These are phyloP conservation scores for Synanthedon tipuliformis DNA, from an alignment of 2,888 invertebrate genomes.

Conservation along the genomic window DNA sequence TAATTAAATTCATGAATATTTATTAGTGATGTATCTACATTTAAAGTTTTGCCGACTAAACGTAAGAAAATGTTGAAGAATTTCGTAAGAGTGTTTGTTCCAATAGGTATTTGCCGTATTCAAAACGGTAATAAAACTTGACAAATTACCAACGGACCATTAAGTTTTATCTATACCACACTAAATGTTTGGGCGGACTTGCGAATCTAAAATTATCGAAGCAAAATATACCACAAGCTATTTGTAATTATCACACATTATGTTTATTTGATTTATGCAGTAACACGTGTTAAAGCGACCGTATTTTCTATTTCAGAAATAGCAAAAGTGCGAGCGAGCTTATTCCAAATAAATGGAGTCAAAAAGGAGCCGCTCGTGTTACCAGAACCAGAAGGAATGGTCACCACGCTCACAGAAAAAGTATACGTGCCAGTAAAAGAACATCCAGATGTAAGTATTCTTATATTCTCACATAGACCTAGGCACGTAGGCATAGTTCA, in stretches of 20 bases:
- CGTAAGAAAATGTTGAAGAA: too few relatives aligned
- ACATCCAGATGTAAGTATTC: conserved; percentile 96
- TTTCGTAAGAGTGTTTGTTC: too few relatives aligned
- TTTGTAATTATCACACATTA: conserved; percentile 10
- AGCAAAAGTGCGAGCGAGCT: conserved; percentile 94
- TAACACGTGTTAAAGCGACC: conserved; percentile 11
- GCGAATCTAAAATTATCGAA: conserved; percentile 28
- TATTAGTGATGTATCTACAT: too few relatives aligned
- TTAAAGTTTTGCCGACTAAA: too few relatives aligned
- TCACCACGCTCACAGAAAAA: conserved; percentile 96
- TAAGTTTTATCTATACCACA: conserved; percentile 36
- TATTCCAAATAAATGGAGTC: conserved; percentile 99
- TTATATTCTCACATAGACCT: conserved; percentile 1
- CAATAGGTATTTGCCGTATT: too few relatives aligned
- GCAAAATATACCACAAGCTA: conserved; percentile 34
- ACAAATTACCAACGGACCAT: conserved; percentile 26
- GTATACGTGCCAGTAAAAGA: conserved; percentile 99
- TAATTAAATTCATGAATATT: too few relatives aligned
- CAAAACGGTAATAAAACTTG: not conserved
- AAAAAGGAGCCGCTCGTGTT: conserved; percentile 92
- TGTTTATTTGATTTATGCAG: not conserved
- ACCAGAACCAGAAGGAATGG: conserved; percentile 91
- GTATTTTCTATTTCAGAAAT: conserved; percentile 84
- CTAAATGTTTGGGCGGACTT: conserved; percentile 35
- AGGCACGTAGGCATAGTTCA: too few relatives aligned